phyloP scores from a whole-genome alignment of 2,113 vertebrate species.

The Cricetomys ansorgei region DNA sequence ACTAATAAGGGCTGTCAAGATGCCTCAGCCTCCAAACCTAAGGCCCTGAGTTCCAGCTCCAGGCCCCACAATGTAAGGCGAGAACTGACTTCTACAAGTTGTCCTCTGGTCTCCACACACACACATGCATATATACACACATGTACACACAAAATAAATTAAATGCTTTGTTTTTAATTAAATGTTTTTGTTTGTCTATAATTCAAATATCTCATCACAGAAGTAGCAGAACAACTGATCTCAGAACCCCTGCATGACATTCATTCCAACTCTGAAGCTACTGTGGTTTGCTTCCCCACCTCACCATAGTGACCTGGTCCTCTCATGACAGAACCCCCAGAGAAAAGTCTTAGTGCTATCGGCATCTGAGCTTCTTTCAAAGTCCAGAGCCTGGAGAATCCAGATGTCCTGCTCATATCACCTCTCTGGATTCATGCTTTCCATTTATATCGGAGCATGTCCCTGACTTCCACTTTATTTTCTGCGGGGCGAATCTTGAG shows the following conservation, averaged over 20 bases:
- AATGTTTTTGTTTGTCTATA: too few relatives aligned
- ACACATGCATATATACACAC: background rate
- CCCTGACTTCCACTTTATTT: slow-evolving; percentile 88
- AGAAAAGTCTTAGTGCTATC: background rate
- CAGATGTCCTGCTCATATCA: slow-evolving; percentile 90
- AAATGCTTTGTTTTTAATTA: too few relatives aligned
- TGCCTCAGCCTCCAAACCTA: background rate
- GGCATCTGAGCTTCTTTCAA: background rate
- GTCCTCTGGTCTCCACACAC: background rate
- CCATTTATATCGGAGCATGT: slow-evolving; percentile 88
- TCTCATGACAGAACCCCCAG: background rate
- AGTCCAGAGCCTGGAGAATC: background rate
- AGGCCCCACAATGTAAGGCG: background rate
- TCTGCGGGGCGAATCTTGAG: slow-evolving; percentile 86
- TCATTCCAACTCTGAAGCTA: background rate
- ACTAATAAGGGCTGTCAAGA: background rate
- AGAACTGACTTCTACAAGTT: background rate
- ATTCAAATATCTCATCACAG: background rate
- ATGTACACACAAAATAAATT: background rate
- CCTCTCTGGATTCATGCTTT: slow-evolving; percentile 86
- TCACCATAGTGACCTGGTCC: background rate
- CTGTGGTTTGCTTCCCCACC: background rate
- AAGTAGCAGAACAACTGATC: background rate
- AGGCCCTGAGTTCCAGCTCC: background rate
- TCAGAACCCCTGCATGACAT: background rate